Conservation (phyloP, 1,140 invertebrate species). For the Procambarus clarkii region DNA sequence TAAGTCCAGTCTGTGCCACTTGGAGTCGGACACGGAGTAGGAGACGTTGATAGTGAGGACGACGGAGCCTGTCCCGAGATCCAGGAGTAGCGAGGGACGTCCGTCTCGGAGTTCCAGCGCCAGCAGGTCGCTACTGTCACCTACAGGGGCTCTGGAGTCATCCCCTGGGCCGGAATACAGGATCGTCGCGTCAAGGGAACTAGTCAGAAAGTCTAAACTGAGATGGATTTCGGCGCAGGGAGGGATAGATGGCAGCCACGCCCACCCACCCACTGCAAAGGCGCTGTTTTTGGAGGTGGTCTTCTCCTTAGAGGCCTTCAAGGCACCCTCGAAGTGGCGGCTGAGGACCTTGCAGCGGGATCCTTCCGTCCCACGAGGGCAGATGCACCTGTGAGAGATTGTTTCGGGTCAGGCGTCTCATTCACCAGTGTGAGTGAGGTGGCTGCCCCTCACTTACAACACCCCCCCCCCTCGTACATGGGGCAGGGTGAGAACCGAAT, state of each 20-base stretch:
- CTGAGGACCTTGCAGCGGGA: constrained; percentile 30
- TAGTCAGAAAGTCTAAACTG: constrained; percentile 17
- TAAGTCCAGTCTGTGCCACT: constrained; percentile 55
- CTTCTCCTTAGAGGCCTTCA: background rate
- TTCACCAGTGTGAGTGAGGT: too few relatives aligned
- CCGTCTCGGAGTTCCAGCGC: constrained; percentile 41
- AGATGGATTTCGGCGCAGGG: constrained; percentile 12
- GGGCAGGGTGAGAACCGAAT: too few relatives aligned
- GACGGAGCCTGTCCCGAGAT: constrained; percentile 35
- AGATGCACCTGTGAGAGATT: constrained; percentile 18
- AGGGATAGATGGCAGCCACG: constrained; percentile 15
- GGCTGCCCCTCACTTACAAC: too few relatives aligned
- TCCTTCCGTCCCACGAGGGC: constrained; percentile 16
- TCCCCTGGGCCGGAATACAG: constrained; percentile 1
- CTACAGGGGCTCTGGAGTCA: background rate
- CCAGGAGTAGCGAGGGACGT: constrained; percentile 34
- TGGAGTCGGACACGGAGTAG: constrained; percentile 21
- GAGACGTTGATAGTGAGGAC: constrained; percentile 47
- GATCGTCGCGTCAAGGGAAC: background rate
- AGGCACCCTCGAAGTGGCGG: constrained; percentile 18
- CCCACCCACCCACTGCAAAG: background rate
- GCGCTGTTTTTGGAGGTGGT: background rate
- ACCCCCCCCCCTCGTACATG: too few relatives aligned
- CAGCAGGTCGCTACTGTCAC: constrained; percentile 18
- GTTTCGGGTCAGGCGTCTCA: too few relatives aligned